Evolutionary conservation across 2,797 vertebrate species (phyloP).

Genomic region (Poeciliopsis infans): DNA sequence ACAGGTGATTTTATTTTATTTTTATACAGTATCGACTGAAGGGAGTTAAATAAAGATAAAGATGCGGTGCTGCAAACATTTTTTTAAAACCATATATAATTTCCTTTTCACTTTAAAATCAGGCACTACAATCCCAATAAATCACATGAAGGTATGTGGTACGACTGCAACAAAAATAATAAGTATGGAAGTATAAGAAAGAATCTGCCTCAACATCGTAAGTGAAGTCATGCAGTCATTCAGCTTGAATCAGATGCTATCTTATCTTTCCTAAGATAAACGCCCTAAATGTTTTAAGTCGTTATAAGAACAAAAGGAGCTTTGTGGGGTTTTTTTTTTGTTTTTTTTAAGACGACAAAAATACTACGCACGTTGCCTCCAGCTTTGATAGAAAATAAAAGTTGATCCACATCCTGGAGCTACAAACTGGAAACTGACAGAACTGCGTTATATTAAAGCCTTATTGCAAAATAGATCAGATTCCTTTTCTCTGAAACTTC

Average conservation of each 20-base stretch:
- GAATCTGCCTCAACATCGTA: not conserved
- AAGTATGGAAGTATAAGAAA: not conserved
- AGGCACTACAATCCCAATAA: not conserved
- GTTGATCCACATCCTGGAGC: not conserved
- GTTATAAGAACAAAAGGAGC: not conserved
- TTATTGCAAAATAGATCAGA: not conserved
- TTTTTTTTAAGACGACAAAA: not conserved
- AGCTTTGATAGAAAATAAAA: not conserved
- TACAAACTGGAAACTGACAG: not conserved
- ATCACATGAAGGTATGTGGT: not conserved
- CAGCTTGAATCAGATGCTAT: not conserved
- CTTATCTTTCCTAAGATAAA: not conserved
- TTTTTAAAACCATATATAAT: not conserved
- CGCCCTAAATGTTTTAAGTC: not conserved
- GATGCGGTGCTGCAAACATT: too few relatives aligned
- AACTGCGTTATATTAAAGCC: not conserved
- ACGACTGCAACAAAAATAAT: not conserved
- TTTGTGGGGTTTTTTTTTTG: not conserved
- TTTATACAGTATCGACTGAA: not conserved
- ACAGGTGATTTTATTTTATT: not conserved
- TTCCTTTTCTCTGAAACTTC: not conserved
- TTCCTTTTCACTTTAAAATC: not conserved
- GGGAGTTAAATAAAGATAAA: not conserved
- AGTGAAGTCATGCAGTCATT: constrained; percentile 2
- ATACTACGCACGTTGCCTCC: not conserved